Conservation (phyloP, 2,797 vertebrate species). For the Poeciliopsis paucimaculata region DNA sequence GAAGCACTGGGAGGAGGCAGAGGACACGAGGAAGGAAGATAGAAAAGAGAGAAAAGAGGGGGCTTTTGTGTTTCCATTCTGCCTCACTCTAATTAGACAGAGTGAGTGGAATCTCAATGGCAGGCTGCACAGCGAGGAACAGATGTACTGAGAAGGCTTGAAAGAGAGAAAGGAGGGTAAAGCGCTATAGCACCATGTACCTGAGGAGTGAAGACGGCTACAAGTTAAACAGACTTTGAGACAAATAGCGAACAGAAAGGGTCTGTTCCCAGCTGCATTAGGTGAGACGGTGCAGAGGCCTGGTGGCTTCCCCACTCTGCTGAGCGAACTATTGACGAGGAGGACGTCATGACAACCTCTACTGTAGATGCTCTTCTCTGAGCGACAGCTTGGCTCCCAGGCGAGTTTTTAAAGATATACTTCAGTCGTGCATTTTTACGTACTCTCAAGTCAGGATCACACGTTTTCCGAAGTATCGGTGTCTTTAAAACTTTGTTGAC, state of each 20-base stretch:
- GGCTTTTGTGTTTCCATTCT: constrained; percentile 64
- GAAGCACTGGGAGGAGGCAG: constrained; percentile 45
- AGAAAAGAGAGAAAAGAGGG: constrained; percentile 41
- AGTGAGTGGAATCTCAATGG: constrained; percentile 78
- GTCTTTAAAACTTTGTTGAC: not conserved
- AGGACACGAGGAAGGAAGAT: constrained; percentile 53
- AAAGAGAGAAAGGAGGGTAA: constrained; percentile 25
- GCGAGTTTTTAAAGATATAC: not conserved
- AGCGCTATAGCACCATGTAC: constrained; percentile 31
- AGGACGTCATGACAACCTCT: constrained; percentile 13
- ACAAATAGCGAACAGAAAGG: constrained; percentile 23
- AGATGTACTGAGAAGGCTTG: constrained; percentile 55
- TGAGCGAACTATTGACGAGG: constrained; percentile 27
- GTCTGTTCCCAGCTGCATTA: constrained; percentile 35
- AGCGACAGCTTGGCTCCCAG: constrained; percentile 21
- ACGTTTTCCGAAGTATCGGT: not conserved
- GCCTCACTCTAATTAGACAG: constrained; percentile 79
- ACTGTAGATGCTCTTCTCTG: constrained; percentile 12
- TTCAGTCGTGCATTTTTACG: not conserved
- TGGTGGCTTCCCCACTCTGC: constrained; percentile 26
- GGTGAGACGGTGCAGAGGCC: constrained; percentile 38
- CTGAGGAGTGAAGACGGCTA: constrained; percentile 15
- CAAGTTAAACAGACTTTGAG: constrained; percentile 39
- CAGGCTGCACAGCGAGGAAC: constrained; percentile 52
- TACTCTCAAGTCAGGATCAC: not conserved